These are phyloP conservation scores for Teleogryllus occipitalis DNA, from an alignment of 1,140 invertebrate genomes.

Conservation along the genomic window DNA sequence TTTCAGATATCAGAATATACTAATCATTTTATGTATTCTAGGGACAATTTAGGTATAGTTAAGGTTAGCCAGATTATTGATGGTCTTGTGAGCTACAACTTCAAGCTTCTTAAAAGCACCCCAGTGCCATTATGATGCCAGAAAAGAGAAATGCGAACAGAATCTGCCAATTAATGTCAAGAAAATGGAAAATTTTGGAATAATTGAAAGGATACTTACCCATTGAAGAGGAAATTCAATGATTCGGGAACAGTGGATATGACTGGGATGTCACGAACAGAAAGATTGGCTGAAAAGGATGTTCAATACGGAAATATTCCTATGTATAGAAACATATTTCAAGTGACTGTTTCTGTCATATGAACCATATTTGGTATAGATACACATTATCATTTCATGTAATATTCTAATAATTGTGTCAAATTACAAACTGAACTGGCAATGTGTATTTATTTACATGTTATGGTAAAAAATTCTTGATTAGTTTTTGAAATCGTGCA, in stretches of 20 bases:
- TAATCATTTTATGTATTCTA: not conserved
- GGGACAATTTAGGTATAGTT: not conserved
- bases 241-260: not conserved
- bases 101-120: not conserved
- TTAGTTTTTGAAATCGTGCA: too few species aligned
- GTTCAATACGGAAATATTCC: not conserved
- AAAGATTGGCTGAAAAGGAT: not conserved
- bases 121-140: not conserved
- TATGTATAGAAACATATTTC: not conserved
- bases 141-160: not conserved
- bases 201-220: not conserved
- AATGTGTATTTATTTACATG: too few species aligned
- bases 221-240: not conserved
- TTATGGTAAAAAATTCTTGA: too few species aligned
- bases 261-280: not conserved
- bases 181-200: constrained; percentile 9
- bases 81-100: constrained; percentile 4
- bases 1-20: not conserved
- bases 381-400: not conserved
- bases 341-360: not conserved
- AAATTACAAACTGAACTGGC: not conserved
- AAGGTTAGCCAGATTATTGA: not conserved
- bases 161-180: not conserved
- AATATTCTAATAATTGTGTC: not conserved
- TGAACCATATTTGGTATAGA: not conserved